Conservation (phyloP, 2,888 invertebrate species). For the Eristalis pertinax region DNA sequence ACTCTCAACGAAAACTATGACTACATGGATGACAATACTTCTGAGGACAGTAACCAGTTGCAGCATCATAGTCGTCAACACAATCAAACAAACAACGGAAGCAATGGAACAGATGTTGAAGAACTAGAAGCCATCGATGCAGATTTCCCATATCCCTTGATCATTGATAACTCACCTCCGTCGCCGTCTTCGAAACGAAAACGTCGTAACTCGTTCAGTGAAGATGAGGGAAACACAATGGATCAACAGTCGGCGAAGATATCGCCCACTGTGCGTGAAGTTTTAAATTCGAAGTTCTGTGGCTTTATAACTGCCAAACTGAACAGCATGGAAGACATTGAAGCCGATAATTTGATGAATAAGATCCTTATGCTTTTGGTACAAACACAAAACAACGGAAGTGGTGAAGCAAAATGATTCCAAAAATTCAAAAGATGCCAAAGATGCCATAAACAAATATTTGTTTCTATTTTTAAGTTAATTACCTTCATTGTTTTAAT, state of each 20-base stretch:
- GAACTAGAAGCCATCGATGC: slow-evolving; percentile 80
- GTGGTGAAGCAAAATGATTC: not conserved
- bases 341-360: slow-evolving; percentile 80
- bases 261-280: slow-evolving; percentile 79
- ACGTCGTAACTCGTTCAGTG: slow-evolving; percentile 43
- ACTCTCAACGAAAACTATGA: slow-evolving; percentile 79
- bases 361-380: slow-evolving; percentile 79
- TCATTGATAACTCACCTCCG: slow-evolving; percentile 76
- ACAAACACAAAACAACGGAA: slow-evolving; percentile 75
- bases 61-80: slow-evolving; percentile 58
- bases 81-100: slow-evolving; percentile 29
- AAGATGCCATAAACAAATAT: slow-evolving; percentile 1
- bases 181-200: slow-evolving; percentile 74
- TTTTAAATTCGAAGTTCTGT: slow-evolving; percentile 79
- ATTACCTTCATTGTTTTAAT: not conserved
- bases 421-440: not conserved
- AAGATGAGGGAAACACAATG: slow-evolving; percentile 58
- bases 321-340: slow-evolving; percentile 80
- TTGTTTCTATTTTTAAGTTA: slow-evolving; percentile 7
- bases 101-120: slow-evolving; percentile 76
- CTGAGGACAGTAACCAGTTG: slow-evolving; percentile 64
- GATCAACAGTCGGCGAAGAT: slow-evolving; percentile 74
- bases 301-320: slow-evolving; percentile 80
- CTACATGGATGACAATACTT: slow-evolving; percentile 75
- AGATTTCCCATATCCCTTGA: slow-evolving; percentile 80